These are phyloP conservation scores for Campaea margaritaria DNA, from an alignment of 2,888 invertebrate genomes.

Conservation along the genomic window DNA sequence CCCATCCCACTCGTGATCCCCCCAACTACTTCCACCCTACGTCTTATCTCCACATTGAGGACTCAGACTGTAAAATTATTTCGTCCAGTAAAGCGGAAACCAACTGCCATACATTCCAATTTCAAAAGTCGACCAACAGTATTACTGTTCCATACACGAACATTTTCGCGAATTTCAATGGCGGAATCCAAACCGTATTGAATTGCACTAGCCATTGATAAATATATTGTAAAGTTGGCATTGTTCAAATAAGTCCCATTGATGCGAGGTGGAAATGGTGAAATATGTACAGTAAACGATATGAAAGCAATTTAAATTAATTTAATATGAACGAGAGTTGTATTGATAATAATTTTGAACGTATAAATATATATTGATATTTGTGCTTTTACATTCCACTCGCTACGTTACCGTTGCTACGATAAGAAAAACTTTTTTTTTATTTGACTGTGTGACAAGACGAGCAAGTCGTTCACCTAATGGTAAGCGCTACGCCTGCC, in stretches of 20 bases:
- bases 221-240: slow-evolving; percentile 25
- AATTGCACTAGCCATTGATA: slow-evolving; percentile 24
- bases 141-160: slow-evolving; percentile 5
- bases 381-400: too few relatives aligned
- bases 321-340: neutral
- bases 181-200: slow-evolving; percentile 26
- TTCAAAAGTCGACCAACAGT: neutral
- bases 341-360: neutral
- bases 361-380: too few relatives aligned
- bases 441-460: too few relatives aligned
- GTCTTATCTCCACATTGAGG: too few relatives aligned
- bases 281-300: too few relatives aligned
- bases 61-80: too few relatives aligned
- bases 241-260: slow-evolving; percentile 21
- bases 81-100: neutral
- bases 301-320: neutral
- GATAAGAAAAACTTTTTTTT: too few relatives aligned
- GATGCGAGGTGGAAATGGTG: neutral
- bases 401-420: too few relatives aligned
- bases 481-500: too few relatives aligned
- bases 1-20: too few relatives aligned
- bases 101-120: neutral
- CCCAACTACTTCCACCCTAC: too few relatives aligned
- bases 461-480: too few relatives aligned
- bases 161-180: slow-evolving; percentile 16